Base-by-base conservation (phyloP, 2,113 vertebrate genomes). In the Scartelaos histophorus region DNA sequence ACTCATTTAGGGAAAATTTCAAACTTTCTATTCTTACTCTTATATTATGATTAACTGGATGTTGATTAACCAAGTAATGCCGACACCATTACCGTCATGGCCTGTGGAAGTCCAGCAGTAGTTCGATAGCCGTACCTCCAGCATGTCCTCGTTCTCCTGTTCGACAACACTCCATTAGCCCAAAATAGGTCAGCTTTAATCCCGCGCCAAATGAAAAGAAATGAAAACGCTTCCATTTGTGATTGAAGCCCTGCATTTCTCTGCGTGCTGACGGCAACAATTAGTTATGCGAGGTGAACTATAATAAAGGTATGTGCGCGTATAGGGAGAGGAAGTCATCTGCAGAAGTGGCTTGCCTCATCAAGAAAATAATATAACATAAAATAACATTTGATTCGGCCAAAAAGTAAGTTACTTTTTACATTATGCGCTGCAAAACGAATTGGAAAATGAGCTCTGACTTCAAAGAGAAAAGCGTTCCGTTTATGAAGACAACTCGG, bases 101-200 rank as follows among this genome's bases (percentile, higher is more conserved):
- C 46, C 25, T 22, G 47, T 34, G 53, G 74, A 74, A 35, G 75
- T 67, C 53, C 69, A 74, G 80, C 65, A 82, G 82, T 74, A 87
- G 74, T 73, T 67, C 69, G 73, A 78, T 71, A 80, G 72, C 22
- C 61, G 73, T 77, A 79, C 79, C 76, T 82, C 75, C 71, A 61
- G 57, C 77, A 73, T 76, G 82, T 87, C 81, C 87, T 84, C 79
- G 62, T 82, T 78, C 73, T 76, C 80, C 85, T 82, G 88, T 88
- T 82, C 79, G 89, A 88, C 85, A 80, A 76, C 80, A 69, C 67
- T 80, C 82, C 76, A 90, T 92, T 92, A 91, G 87, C 80, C 13
- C 4, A 81, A 92, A 90, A 89, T 91, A 82, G 91, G 90, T 91
- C 92, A 90, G 81, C 81, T 92, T 91, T 92, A 92, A 93, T 93